Conservation (phyloP, 2,888 invertebrate genomes). For the Sesamia inferens region DNA sequence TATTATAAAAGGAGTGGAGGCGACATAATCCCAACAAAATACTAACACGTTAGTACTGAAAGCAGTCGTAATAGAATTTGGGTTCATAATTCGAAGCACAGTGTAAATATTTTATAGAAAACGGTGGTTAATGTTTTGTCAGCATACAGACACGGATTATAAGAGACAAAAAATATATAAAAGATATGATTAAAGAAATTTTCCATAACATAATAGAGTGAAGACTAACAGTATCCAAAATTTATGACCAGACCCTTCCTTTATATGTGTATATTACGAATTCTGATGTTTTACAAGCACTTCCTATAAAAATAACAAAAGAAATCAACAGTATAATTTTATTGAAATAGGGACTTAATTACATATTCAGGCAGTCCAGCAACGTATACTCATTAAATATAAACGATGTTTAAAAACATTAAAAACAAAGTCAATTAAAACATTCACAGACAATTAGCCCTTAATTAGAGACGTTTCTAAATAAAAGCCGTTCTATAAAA, state of each 20-base stretch:
- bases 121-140: constrained; percentile 9
- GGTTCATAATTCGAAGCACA: background rate
- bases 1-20: constrained; percentile 13
- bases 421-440: constrained; percentile 41
- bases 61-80: background rate
- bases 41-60: constrained; percentile 20
- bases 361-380: constrained; percentile 1
- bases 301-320: background rate
- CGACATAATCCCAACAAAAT: constrained; percentile 18
- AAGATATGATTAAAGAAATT: constrained; percentile 32
- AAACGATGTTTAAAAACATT: constrained; percentile 31
- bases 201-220: constrained; percentile 26
- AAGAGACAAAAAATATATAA: constrained; percentile 11
- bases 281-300: background rate
- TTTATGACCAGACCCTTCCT: constrained; percentile 32
- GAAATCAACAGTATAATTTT: background rate
- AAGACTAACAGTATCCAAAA: constrained; percentile 29
- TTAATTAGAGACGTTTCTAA: constrained; percentile 44
- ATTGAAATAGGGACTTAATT: constrained; percentile 11
- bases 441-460: constrained; percentile 38
- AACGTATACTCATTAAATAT: constrained; percentile 18
- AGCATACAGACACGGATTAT: constrained; percentile 2
- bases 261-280: constrained; percentile 11
- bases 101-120: constrained; percentile 10
- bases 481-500: constrained; percentile 34